Conservation (phyloP, 2,888 invertebrate genomes). For the Campoletis raptor region DNA sequence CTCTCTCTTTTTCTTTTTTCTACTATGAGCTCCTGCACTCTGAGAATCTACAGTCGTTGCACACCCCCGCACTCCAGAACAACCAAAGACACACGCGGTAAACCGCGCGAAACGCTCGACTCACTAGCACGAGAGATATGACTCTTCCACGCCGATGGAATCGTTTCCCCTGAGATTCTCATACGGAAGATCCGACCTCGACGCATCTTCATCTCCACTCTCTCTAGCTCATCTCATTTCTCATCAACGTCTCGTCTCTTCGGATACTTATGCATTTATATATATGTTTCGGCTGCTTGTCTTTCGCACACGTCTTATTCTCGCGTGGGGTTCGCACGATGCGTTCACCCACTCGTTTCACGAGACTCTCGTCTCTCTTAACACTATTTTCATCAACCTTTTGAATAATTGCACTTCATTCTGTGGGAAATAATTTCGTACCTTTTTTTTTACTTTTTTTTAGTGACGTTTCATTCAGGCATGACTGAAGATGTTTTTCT, state of each 20-base stretch:
- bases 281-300: not conserved
- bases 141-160: constrained; percentile 74
- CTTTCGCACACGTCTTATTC: constrained; percentile 61
- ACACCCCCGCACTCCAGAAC: constrained; percentile 53
- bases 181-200: constrained; percentile 56
- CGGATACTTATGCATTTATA: constrained; percentile 12
- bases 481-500: not conserved
- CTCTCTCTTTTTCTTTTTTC: constrained; percentile 12
- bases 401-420: constrained; percentile 1
- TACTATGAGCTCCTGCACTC: not conserved
- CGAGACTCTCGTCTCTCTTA: constrained; percentile 8
- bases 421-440: not conserved
- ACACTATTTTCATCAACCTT: constrained; percentile 44
- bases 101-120: constrained; percentile 27
- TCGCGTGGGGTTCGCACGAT: constrained; percentile 52
- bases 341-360: constrained; percentile 64
- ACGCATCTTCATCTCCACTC: constrained; percentile 69
- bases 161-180: constrained; percentile 64
- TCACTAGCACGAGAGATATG: constrained; percentile 43
- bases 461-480: not conserved
- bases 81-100: constrained; percentile 41
- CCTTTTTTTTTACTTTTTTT: not conserved
- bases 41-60: not conserved
- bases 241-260: constrained; percentile 35
- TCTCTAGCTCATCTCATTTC: constrained; percentile 64